Conservation (phyloP, 2,888 invertebrate species). For the Leptopterna dolabrata region DNA sequence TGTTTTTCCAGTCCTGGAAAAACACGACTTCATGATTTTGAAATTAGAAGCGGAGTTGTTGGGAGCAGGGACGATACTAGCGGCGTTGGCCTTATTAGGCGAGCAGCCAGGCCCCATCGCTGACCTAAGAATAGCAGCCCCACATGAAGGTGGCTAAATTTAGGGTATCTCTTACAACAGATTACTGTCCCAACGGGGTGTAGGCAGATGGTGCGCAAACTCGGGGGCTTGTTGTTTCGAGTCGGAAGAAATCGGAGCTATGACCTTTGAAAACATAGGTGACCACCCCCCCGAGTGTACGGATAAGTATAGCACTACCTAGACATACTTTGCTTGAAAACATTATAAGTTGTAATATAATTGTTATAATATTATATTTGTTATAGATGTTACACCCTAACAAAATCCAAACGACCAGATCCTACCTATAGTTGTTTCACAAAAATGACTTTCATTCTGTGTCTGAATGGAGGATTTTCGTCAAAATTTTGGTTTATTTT, state of each 20-base stretch:
- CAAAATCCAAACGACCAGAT: no score
- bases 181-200: neutral
- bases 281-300: no score
- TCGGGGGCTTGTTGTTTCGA: neutral
- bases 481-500: no score
- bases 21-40: neutral
- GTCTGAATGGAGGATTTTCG: no score
- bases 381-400: no score
- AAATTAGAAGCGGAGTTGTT: conserved; percentile 20
- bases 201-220: neutral
- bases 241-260: neutral
- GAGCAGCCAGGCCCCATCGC: neutral
- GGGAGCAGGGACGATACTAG: neutral
- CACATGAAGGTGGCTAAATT: conserved; percentile 38
- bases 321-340: no score
- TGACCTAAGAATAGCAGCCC: conserved; percentile 23
- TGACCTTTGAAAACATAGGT: no score
- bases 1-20: conserved; percentile 13
- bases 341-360: no score
- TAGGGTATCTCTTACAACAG: conserved; percentile 30
- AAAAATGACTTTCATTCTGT: no score
- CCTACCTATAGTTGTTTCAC: no score
- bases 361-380: no score
- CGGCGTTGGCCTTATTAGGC: conserved; percentile 47
- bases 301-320: no score